Evolutionary conservation across 2,113 vertebrate genomes (phyloP), one percentile per base, ranked within the genome.

Genomic region (Callopanchax toddi): DNA sequence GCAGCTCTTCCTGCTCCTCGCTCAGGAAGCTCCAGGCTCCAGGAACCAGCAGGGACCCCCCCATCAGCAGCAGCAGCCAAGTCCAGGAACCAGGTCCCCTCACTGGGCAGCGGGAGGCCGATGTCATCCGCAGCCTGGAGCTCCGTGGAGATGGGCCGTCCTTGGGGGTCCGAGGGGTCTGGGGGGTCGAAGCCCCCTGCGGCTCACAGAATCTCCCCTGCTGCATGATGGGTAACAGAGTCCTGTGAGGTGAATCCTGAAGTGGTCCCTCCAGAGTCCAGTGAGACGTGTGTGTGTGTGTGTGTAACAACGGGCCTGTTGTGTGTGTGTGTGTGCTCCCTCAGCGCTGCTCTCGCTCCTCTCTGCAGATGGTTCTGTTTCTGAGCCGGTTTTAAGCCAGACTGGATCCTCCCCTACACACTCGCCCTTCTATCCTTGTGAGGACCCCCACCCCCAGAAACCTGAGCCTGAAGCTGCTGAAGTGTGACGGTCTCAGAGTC

Each of bases 1-100:
- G 74, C 71, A 87, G 51, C 71, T 89, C 87, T 80, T 89, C 86
- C 58, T 86, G 43, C 51, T 85, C 76, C 54, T 85, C 86, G 1
- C 2, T 77, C 73, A 87, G 67, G 32, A 32, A 67, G 73, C 84
- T 78, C 73, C 74, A 62, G 60, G 78, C 78, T 65, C 82, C 85
- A 25, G 80, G 79, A 22, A 76, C 48, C 76, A 79, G 22, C 57
- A 87, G 2, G 64, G 48, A 36, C 25, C 65, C 67, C 48, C 39
- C 39, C 39, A 40, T 13, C 39, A 40, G 13, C 40, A 86, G 60
- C 49, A 86, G 77, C 36, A 86, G 54, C 74, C 81, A 71, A 1
- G 54, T 57, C 79, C 85, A 85, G 17, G 83, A 39, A 52, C 16
- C 25, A 9, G 76, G 57, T 25, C 34, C 45, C 26, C 7, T 44